Conservation (phyloP, 2,113 vertebrate genomes). For the Vidua chalybeata region DNA sequence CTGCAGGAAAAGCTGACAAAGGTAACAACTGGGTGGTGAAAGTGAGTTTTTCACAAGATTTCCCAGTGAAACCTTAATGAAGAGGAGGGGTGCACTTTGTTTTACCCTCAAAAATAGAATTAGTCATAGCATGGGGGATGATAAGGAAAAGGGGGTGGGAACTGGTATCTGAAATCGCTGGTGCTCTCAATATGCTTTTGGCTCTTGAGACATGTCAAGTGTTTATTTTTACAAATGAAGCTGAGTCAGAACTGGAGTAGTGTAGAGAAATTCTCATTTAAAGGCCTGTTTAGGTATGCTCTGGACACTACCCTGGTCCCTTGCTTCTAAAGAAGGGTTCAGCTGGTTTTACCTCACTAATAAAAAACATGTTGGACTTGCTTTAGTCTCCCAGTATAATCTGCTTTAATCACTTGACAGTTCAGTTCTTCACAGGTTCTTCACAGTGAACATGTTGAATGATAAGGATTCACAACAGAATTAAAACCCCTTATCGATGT, state of each 20-base stretch:
- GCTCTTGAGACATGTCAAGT: constrained; percentile 64
- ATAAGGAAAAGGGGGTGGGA: constrained; percentile 28
- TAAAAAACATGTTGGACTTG: neutral
- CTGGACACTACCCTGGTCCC: neutral
- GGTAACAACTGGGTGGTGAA: constrained; percentile 73
- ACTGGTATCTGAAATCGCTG: constrained; percentile 54
- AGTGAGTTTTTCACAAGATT: neutral
- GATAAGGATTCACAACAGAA: neutral
- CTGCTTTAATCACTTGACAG: neutral
- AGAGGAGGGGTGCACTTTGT: constrained; percentile 31
- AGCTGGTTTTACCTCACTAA: neutral
- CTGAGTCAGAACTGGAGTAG: constrained; percentile 65
- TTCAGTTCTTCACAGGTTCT: neutral
- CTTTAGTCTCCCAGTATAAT: neutral
- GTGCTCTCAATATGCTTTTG: constrained; percentile 52
- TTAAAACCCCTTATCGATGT: neutral
- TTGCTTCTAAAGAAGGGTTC: neutral
- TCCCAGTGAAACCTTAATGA: constrained; percentile 16
- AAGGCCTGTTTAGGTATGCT: neutral
- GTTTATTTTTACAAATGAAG: constrained; percentile 73
- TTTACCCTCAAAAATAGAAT: constrained; percentile 54
- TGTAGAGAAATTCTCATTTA: constrained; percentile 48
- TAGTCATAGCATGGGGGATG: constrained; percentile 57
- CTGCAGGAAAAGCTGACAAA: constrained; percentile 95
- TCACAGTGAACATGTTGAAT: neutral